Evolutionary conservation across 2,888 invertebrate genomes (phyloP).

Genomic region (Drosophila pseudotakahashii): DNA sequence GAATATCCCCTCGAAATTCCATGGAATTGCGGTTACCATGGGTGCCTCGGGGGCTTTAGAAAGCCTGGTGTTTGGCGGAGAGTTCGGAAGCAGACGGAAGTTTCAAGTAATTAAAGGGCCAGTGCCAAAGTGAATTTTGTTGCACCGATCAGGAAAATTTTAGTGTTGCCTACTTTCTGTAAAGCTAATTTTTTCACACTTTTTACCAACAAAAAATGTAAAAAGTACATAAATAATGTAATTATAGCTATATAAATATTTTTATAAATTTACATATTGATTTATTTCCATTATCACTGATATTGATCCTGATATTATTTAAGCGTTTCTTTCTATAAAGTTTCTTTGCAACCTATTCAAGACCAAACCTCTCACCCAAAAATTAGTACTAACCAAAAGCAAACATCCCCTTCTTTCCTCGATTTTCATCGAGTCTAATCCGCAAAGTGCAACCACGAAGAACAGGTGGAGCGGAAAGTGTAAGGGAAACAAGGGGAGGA

Average conservation of each 20-base stretch:
- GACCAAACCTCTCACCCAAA: slow-evolving; percentile 3
- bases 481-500: background rate
- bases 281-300: background rate
- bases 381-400: slow-evolving; percentile 21
- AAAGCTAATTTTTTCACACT: no score
- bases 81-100: slow-evolving; percentile 10
- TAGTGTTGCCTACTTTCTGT: no score
- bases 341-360: background rate
- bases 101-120: slow-evolving; percentile 31
- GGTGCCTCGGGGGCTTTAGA: background rate
- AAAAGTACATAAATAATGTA: no score
- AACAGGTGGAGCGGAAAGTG: slow-evolving; percentile 11
- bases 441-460: slow-evolving; percentile 42
- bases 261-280: no score
- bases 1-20: slow-evolving; percentile 17
- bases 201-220: no score
- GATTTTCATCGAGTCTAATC: slow-evolving; percentile 23
- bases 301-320: no score
- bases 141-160: background rate
- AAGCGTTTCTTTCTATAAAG: background rate
- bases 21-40: slow-evolving; percentile 21
- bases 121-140: slow-evolving; percentile 1
- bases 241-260: no score
- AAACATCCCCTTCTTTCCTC: slow-evolving; percentile 1
- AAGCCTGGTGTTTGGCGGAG: slow-evolving; percentile 6